Evolutionary conservation across 2,888 invertebrate species (phyloP).

Genomic region (Darwinula stevensoni): DNA sequence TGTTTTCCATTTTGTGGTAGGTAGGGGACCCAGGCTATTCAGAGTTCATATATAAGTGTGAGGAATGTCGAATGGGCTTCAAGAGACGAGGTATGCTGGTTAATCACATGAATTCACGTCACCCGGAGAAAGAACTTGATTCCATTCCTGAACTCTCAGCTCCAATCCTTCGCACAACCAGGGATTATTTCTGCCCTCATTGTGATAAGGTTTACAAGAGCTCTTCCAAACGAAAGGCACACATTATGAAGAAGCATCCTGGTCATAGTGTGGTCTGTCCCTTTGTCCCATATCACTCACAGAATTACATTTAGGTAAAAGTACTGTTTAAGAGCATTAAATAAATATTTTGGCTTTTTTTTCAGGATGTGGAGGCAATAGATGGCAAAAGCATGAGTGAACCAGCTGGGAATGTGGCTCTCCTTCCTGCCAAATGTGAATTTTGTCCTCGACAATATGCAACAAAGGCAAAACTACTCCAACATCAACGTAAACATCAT

Average conservation of each 20-base stretch:
- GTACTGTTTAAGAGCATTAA: too few relatives aligned
- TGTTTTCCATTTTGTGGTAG: too few relatives aligned
- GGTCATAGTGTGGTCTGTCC: too few relatives aligned
- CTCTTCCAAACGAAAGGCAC: slow-evolving; percentile 49
- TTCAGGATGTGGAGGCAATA: too few relatives aligned
- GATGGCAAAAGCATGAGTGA: too few relatives aligned
- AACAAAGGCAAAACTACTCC: slow-evolving; percentile 29
- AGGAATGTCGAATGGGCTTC: slow-evolving; percentile 38
- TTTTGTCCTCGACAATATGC: slow-evolving; percentile 69
- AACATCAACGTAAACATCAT: slow-evolving; percentile 22
- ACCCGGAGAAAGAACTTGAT: slow-evolving; percentile 19
- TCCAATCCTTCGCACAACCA: slow-evolving; percentile 41
- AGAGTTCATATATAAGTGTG: slow-evolving; percentile 42
- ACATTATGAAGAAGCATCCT: slow-evolving; percentile 53
- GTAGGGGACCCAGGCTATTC: slow-evolving; percentile 40
- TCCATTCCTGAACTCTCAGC: slow-evolving; percentile 42
- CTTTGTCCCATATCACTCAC: too few relatives aligned
- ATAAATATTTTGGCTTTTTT: too few relatives aligned
- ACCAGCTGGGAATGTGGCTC: slow-evolving; percentile 33
- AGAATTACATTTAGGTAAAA: too few relatives aligned
- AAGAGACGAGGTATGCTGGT: slow-evolving; percentile 57
- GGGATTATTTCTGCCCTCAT: slow-evolving; percentile 52
- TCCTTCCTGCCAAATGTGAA: slow-evolving; percentile 35
- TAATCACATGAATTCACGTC: slow-evolving; percentile 44
- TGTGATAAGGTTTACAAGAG: slow-evolving; percentile 59